These are phyloP conservation scores for Morone chrysops DNA, from an alignment of 2,113 vertebrate genomes.

Conservation along the genomic window DNA sequence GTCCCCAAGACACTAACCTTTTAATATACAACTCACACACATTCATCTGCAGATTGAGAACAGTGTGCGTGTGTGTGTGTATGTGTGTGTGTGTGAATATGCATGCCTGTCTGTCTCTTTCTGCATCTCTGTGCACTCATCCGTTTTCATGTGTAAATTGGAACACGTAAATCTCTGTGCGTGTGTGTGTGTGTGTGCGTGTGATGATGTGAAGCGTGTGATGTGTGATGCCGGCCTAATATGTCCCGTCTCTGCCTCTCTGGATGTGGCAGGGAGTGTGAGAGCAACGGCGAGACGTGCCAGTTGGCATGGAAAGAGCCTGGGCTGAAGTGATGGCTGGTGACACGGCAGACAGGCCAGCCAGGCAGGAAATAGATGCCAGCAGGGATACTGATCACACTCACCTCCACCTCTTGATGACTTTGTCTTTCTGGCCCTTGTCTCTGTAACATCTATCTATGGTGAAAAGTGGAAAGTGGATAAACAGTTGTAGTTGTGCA, in stretches of 20 bases:
- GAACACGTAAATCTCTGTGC: slow-evolving; percentile 13
- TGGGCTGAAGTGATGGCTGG: slow-evolving; percentile 69
- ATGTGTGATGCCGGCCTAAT: slow-evolving; percentile 35
- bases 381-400: slow-evolving; percentile 56
- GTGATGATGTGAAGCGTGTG: slow-evolving; percentile 18
- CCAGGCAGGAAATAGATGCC: slow-evolving; percentile 64
- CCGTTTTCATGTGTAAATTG: slow-evolving; percentile 16
- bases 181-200: background rate
- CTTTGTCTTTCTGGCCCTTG: slow-evolving; percentile 43
- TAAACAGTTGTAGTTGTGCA: slow-evolving; percentile 14
- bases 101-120: slow-evolving; percentile 9
- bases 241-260: slow-evolving; percentile 40
- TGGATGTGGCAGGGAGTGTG: slow-evolving; percentile 47
- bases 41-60: slow-evolving; percentile 31
- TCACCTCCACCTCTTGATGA: slow-evolving; percentile 57
- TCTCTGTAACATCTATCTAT: background rate
- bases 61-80: background rate
- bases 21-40: slow-evolving; percentile 41
- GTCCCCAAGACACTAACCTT: slow-evolving; percentile 50
- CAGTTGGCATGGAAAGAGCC: slow-evolving; percentile 51
- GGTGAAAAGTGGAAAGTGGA: slow-evolving; percentile 10
- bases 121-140: slow-evolving; percentile 30
- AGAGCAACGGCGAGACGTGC: slow-evolving; percentile 44
- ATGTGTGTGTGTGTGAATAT: slow-evolving; percentile 10
- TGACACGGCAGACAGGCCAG: slow-evolving; percentile 67